These are phyloP conservation scores for Microchrysa polita DNA, from an alignment of 2,888 invertebrate genomes.

Conservation along the genomic window DNA sequence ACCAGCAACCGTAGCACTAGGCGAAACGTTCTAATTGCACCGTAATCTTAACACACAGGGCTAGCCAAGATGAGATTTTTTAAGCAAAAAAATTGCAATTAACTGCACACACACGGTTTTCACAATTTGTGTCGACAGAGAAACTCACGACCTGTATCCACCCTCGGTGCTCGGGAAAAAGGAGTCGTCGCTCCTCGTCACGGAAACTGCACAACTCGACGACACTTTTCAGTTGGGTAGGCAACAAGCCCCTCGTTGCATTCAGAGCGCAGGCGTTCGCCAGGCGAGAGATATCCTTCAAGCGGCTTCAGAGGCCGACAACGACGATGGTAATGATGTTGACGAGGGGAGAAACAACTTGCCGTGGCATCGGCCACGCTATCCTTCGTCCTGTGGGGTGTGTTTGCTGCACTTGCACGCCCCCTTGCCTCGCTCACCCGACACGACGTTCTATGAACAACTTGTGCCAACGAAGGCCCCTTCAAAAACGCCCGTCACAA, in stretches of 20 bases:
- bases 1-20: background rate
- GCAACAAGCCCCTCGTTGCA: conserved; percentile 4
- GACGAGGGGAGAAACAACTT: background rate
- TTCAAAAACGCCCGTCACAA: conserved; percentile 30
- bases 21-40: background rate
- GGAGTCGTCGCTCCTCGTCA: conserved; percentile 7
- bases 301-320: background rate
- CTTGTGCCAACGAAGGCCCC: conserved; percentile 8
- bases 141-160: conserved; percentile 16
- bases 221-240: conserved; percentile 17
- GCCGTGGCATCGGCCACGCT: background rate
- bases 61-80: background rate
- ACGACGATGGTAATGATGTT: background rate
- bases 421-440: conserved; percentile 32
- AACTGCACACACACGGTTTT: background rate
- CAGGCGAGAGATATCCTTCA: conserved; percentile 11
- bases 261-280: conserved; percentile 36
- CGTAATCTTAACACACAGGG: background rate
- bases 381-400: conserved; percentile 36
- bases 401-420: conserved; percentile 21
- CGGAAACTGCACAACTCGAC: conserved; percentile 22
- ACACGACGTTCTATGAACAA: conserved; percentile 25
- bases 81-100: background rate
- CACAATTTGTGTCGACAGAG: too few species aligned
- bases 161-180: conserved; percentile 30